Conservation (phyloP, 2,113 vertebrate genomes). For the Diadophis punctatus region DNA sequence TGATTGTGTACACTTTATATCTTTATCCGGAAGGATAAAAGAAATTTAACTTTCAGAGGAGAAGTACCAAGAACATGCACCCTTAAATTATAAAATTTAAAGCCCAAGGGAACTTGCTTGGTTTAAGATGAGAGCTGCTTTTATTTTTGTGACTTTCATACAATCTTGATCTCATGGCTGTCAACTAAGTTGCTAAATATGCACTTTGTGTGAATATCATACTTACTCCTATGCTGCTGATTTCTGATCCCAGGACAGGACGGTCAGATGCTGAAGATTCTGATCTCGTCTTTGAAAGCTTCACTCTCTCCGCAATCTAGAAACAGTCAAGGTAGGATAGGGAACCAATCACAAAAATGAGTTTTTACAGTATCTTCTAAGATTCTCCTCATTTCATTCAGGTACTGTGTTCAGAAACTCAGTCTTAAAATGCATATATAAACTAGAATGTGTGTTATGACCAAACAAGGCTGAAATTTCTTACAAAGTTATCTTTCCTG, state of each 20-base stretch:
- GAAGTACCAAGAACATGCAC: not conserved
- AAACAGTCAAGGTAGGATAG: constrained; percentile 32
- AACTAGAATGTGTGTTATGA: constrained; percentile 15
- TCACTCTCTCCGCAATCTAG: constrained; percentile 86
- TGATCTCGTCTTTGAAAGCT: constrained; percentile 85
- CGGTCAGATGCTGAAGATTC: constrained; percentile 84
- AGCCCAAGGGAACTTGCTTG: not conserved
- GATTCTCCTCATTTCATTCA: not conserved
- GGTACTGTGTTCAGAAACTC: constrained; percentile 32
- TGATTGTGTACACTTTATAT: not conserved
- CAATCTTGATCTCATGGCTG: not conserved
- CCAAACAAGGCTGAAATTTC: constrained; percentile 29
- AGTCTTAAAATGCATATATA: constrained; percentile 34
- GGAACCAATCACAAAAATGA: constrained; percentile 30
- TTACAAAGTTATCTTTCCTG: constrained; percentile 13
- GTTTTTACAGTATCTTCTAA: not conserved
- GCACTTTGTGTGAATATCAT: not conserved
- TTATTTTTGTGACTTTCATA: not conserved
- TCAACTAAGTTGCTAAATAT: not conserved
- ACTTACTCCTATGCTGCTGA: constrained; percentile 87
- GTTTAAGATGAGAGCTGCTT: not conserved
- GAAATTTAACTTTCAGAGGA: not conserved
- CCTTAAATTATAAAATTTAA: not conserved
- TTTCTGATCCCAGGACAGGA: constrained; percentile 84
- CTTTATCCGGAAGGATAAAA: not conserved